A percentile compares a stretch with the other conserved stretches of the same genome.
Conservation (phyloP, 2,113 vertebrate species). For the Hippoglossus stenolepis region DNA sequence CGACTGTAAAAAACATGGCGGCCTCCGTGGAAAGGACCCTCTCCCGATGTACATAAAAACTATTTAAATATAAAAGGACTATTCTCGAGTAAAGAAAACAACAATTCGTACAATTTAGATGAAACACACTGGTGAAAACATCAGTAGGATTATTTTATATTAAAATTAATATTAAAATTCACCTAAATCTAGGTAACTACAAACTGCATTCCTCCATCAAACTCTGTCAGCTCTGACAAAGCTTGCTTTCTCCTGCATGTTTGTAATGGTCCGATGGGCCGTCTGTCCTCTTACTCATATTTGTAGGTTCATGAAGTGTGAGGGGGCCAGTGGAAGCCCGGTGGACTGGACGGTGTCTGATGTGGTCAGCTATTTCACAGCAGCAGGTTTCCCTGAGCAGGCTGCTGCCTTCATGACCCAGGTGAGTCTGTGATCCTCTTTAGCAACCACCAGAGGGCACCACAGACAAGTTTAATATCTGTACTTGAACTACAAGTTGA, state of each 20-base stretch:
- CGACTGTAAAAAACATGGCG: no score
- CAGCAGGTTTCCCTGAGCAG: conserved; percentile 89
- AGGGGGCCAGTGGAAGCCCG: conserved; percentile 77
- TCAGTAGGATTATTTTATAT: no score
- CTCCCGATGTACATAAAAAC: no score
- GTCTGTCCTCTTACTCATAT: not conserved
- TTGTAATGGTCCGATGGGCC: not conserved
- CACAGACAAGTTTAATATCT: not conserved
- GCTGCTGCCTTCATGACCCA: conserved; percentile 88
- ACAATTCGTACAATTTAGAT: no score
- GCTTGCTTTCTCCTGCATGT: not conserved
- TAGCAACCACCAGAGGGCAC: conserved; percentile 50
- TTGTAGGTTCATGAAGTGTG: conserved; percentile 82
- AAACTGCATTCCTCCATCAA: not conserved
- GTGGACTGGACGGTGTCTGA: conserved; percentile 90
- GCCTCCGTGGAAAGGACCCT: no score
- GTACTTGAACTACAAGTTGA: not conserved
- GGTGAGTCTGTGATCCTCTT: conserved; percentile 71
- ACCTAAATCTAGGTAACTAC: not conserved
- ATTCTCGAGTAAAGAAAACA: no score
- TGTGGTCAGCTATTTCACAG: conserved; percentile 89
- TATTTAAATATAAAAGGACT: no score
- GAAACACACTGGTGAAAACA: no score
- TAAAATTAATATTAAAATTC: no score
- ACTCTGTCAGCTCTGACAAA: not conserved